These are phyloP conservation scores for Tragelaphus eurycerus DNA, from an alignment of 2,797 vertebrate species.

Conservation along the genomic window DNA sequence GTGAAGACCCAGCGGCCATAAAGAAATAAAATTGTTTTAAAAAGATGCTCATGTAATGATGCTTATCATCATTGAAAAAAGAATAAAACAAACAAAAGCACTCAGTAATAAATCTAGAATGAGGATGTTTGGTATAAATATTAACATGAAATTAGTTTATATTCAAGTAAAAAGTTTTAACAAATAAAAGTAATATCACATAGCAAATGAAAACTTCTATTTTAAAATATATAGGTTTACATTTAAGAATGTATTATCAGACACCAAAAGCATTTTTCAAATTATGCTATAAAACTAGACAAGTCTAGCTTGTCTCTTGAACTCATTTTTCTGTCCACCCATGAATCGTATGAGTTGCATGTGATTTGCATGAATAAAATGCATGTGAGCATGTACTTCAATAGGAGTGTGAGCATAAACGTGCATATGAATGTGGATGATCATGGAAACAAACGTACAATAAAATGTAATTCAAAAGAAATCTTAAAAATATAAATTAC, in stretches of 20 bases:
- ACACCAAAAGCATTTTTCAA: not conserved
- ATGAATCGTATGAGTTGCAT: not conserved
- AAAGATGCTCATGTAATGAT: not conserved
- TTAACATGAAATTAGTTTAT: not conserved
- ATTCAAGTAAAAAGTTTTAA: not conserved
- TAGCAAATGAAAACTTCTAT: not conserved
- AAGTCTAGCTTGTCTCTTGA: not conserved
- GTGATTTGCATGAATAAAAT: not conserved
- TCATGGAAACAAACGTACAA: not conserved
- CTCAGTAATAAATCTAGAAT: not conserved
- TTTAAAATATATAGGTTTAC: not conserved
- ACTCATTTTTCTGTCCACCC: not conserved
- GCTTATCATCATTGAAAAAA: not conserved
- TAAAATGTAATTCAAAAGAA: not conserved
- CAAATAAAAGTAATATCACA: not conserved
- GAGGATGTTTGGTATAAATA: not conserved
- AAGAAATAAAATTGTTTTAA: not conserved
- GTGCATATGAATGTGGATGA: not conserved
- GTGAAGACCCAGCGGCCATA: accelerated
- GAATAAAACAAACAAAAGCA: not conserved
- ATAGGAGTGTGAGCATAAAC: not conserved
- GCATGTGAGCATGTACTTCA: accelerated
- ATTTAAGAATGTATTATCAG: not conserved
- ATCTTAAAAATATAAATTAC: not conserved
- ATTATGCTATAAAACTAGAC: not conserved